Evolutionary conservation across 2,888 invertebrate genomes (phyloP), one percentile per base, ranked within the genome.

Genomic region (Drosophila pegasa): DNA sequence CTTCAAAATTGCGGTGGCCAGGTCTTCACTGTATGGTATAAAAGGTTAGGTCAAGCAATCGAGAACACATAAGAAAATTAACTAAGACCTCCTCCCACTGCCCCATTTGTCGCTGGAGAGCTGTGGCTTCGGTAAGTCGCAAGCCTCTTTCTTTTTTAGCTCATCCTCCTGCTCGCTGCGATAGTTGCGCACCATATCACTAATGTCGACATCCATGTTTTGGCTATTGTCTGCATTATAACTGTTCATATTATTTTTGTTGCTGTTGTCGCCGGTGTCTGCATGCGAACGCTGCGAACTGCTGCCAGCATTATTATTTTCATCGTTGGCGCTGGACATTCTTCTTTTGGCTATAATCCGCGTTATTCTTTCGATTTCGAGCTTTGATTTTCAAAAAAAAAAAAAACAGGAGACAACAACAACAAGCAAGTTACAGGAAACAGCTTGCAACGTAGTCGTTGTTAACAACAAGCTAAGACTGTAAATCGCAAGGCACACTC

Each of bases 1-100:
- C 90, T 98, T 97, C 90, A 99, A 94, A 93, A 99, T 99, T 87
- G 99, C 99, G 89, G 99, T 99, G 71, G 99, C 97, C 93, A 99
- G 94, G 94, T 98, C 98, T 92, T 98, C 98, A 91, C 95, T 95
- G 92, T 70, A 93, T 91, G 63, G 43, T 8, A 52, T 31, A 62
- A 60, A 64, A 4, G 33, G 16, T 16, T 16, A 54, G 45, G 10
- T 35, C 45, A 59, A 27, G 9, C 25, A 43, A 50, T 7, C 8
- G 9, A n/a, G 12, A 16, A 41, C 14, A 29, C 2, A 12, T 22
- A 22, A 18, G 3, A 51, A 12, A 33, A 16, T 5, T 9, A 12
- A 10, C 14, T 2, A 22, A 8, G 10, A 29, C 8, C 8, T 18
- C 18, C 14, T 22, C 25, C 31, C n/a, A n/a, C 16, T 40, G 47